Percentiles rank a stretch among this genome's conserved stretches.
These are phyloP conservation scores for Chorisops tibialis DNA, from an alignment of 2,888 invertebrate species.

Conservation along the genomic window DNA sequence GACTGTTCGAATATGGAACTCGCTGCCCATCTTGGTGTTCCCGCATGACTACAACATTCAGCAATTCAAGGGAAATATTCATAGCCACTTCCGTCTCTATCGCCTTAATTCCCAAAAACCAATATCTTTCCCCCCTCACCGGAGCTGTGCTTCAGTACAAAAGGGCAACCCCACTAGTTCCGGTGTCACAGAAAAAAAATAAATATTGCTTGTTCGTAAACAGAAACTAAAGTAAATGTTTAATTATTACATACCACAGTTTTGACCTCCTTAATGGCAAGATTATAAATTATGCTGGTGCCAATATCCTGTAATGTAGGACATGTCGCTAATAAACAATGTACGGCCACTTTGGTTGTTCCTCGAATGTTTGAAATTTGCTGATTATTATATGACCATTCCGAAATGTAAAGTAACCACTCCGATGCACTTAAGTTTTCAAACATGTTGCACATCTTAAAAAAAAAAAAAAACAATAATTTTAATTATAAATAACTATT, in stretches of 20 bases:
- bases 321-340: slow-evolving; percentile 72
- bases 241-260: slow-evolving; percentile 95
- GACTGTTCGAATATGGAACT: no score
- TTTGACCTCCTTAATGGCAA: slow-evolving; percentile 95
- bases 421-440: slow-evolving; percentile 85
- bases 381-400: slow-evolving; percentile 77
- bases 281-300: slow-evolving; percentile 82
- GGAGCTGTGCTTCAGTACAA: no score
- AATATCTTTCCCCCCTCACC: no score
- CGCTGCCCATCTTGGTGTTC: no score
- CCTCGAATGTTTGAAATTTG: slow-evolving; percentile 83
- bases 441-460: slow-evolving; percentile 84
- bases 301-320: slow-evolving; percentile 73
- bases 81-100: no score
- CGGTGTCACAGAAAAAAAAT: no score
- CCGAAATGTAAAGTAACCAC: slow-evolving; percentile 91
- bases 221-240: no score
- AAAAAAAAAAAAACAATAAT: slow-evolving; percentile 25
- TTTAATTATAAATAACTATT: not conserved
- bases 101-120: no score
- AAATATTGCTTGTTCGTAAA: no score
- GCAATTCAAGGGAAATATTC: no score
- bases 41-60: no score
- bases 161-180: no score
- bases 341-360: slow-evolving; percentile 88